These are phyloP conservation scores for Onychomys torridus DNA, from an alignment of 2,797 vertebrate genomes.

Conservation along the genomic window DNA sequence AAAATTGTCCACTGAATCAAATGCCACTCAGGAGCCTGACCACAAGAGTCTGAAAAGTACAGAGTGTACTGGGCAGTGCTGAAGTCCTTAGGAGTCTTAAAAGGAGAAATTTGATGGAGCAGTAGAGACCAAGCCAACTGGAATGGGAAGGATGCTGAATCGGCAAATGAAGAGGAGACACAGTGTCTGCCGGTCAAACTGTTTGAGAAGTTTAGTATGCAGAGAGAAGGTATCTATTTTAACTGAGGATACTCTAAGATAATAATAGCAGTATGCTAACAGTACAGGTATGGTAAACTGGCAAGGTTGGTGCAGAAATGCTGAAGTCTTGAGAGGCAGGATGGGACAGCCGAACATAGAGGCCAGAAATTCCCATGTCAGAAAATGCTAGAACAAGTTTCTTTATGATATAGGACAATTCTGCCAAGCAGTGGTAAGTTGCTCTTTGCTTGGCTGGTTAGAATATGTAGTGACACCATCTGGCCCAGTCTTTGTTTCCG, in stretches of 20 bases:
- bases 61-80: neutral
- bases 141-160: neutral
- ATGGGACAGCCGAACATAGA: neutral
- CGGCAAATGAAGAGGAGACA: neutral
- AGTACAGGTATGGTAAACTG: neutral
- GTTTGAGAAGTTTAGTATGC: neutral
- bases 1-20: neutral
- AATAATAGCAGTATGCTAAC: neutral
- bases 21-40: neutral
- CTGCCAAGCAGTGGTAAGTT: neutral
- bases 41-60: neutral
- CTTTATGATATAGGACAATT: neutral
- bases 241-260: neutral
- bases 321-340: neutral
- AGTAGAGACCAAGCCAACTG: neutral
- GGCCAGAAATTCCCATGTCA: neutral
- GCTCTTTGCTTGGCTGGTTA: neutral
- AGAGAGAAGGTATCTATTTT: neutral
- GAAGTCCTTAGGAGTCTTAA: neutral
- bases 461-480: neutral
- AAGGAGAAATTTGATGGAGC: neutral
- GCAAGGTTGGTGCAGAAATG: neutral
- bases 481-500: neutral
- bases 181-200: neutral
- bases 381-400: neutral